These are phyloP conservation scores for Caenorhabditis sp. DNA, from an alignment of 2,888 invertebrate species.

Conservation along the genomic window DNA sequence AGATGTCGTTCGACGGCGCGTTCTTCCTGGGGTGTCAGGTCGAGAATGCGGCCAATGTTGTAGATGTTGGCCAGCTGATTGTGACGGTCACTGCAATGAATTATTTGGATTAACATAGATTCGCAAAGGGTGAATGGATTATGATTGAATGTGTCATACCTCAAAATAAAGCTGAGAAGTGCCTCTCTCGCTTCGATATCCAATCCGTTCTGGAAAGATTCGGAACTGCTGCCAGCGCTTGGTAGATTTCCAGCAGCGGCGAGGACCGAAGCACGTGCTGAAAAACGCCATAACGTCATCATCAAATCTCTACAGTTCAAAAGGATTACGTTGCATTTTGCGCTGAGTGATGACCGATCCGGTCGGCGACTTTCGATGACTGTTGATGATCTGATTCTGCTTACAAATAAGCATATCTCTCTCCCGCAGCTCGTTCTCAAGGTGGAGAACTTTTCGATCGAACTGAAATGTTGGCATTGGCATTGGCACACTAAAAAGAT, in stretches of 20 bases:
- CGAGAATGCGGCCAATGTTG: constrained; percentile 62
- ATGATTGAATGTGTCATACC: too few relatives aligned
- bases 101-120: too few relatives aligned
- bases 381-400: constrained; percentile 68
- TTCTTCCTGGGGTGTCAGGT: constrained; percentile 58
- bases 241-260: constrained; percentile 52
- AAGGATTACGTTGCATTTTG: constrained; percentile 39
- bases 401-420: constrained; percentile 68
- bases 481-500: too few relatives aligned
- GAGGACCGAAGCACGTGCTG: constrained; percentile 45
- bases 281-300: neutral
- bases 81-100: constrained; percentile 60
- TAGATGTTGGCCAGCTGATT: constrained; percentile 64
- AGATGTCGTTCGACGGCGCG: constrained; percentile 55
- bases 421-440: constrained; percentile 68
- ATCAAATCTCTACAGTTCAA: neutral
- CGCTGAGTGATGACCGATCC: constrained; percentile 34
- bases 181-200: constrained; percentile 48
- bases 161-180: constrained; percentile 53
- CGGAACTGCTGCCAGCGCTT: constrained; percentile 62
- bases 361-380: constrained; percentile 59
- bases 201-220: constrained; percentile 58
- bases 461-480: constrained; percentile 60
- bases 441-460: constrained; percentile 59
- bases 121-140: too few relatives aligned